Evolutionary conservation across 2,113 vertebrate species (phyloP), one percentile per base, ranked within the genome.

Genomic region (Proteles cristata): DNA sequence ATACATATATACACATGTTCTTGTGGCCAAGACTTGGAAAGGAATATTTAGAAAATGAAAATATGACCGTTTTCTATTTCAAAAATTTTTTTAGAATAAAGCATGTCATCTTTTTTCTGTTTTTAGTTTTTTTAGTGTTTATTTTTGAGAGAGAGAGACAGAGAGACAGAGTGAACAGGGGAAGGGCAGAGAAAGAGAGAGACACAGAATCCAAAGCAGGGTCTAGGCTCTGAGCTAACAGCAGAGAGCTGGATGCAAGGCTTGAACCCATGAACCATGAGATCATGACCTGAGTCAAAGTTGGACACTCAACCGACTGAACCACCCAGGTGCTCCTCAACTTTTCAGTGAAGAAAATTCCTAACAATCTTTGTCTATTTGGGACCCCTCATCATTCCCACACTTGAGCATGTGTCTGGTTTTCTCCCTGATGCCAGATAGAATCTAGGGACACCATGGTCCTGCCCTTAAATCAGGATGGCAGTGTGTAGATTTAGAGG

Each of bases 21-120:
- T 89, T 55, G 14, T 33, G 65, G n/a, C 31, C 65, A 85, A n/a
- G n/a, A 68, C 28, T 95, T 84, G 43, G 73, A 90, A 88, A 95
- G 35, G 17, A 73, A 45, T 21, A 68, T 43, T 43, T 1, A n/a
- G 58, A 39, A 92, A 48, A 25, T 14, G 16, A 79, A 80, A 81
- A 87, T 61, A 63, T 45, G 48, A 28, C 21, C 5, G 28, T 48
- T 71, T 58, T 28, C 31, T 45, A 11, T 12, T 76, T 92, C 39
- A 61, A 77, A 96, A 58, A 58, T 71, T 79, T 71, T 65, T 90
- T 76, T 90, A 74, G 15, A 53, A 55, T 58, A 73, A 81, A 86
- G 74, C 23, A 87, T 19, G 33, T 31, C 68, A 43, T 77, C 15
- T 87, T 82, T 90, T 61, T 61, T 21, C 55, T 21, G 53, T 25